Evolutionary conservation across 2,797 vertebrate species (phyloP), one percentile per base, ranked within the genome.

Genomic region (Philypnodon macrostomus): DNA sequence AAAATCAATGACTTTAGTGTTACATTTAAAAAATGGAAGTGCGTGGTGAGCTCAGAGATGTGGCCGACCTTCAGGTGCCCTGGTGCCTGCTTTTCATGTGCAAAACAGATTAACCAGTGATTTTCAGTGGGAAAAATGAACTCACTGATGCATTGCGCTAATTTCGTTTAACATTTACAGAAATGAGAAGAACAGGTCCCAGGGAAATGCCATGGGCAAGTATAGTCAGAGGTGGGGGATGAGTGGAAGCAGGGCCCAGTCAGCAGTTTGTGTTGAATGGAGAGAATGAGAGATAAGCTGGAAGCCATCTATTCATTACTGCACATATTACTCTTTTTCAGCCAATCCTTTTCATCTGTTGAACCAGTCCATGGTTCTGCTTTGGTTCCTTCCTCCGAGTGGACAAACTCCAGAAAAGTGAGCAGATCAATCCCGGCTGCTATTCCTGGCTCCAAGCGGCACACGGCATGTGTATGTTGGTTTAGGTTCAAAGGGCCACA

Each of bases 161-260:
- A 79, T 84, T 87, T 86, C 58, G 80, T 87, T 80, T 78, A 85
- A 82, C 80, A 70, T 84, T 73, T 66, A 71, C 70, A 75, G 52
- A 75, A 84, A 76, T 51, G 53, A 73, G 70, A 63, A 39, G 48
- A 75, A 63, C 53, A 7, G 60, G 65, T 75, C 48, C 50, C 42
- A 42, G 39, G 65, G 66, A 66, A 53, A 68, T 44, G 76, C 81
- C 63, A 48, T 4, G n/a, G 76, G 74, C 63, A 40, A 69, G 59
- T 40, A 34, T 19, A 2, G 49, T 19, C 7, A 11, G 33, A 4
- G 27, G 18, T 19, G 16, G 23, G 4, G 13, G 17, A 1, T 12
- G 40, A 42, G 31, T 24, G 24, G 51, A 64, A 45, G 67, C 61
- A 55, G 49, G 58, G 53, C 41, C 40, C 53, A 82, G 75, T 87